These are phyloP conservation scores for Julus scandinavius DNA, from an alignment of 2,888 invertebrate species.

Conservation along the genomic window DNA sequence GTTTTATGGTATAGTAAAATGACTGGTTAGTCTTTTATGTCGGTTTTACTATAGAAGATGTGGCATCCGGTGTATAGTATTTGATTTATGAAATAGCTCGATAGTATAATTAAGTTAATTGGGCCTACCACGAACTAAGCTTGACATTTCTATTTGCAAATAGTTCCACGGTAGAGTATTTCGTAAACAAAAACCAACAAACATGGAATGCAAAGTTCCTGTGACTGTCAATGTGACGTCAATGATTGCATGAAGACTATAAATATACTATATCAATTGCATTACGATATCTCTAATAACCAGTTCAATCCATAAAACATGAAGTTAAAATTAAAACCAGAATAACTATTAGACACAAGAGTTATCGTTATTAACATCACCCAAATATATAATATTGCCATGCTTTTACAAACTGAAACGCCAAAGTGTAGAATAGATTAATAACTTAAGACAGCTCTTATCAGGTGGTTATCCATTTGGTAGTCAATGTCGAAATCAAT, in stretches of 20 bases:
- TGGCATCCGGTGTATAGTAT: neutral
- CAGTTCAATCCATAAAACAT: neutral
- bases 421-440: neutral
- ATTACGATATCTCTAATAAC: neutral
- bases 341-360: neutral
- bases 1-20: neutral
- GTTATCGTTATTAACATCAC: neutral
- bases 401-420: neutral
- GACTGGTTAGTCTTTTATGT: neutral
- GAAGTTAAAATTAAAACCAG: neutral
- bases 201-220: neutral
- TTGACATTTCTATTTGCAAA: neutral
- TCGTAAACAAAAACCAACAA: neutral
- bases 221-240: neutral
- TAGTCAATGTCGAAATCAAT: neutral
- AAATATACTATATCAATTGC: neutral
- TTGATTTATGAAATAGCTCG: slow-evolving; percentile 24
- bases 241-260: neutral
- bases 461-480: neutral
- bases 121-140: neutral
- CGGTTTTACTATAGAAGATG: neutral
- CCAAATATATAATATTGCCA: neutral
- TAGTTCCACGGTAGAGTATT: neutral
- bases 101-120: neutral
- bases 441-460: neutral